Conservation (phyloP, 2,113 vertebrate species). For the Tauraco erythrolophus region DNA sequence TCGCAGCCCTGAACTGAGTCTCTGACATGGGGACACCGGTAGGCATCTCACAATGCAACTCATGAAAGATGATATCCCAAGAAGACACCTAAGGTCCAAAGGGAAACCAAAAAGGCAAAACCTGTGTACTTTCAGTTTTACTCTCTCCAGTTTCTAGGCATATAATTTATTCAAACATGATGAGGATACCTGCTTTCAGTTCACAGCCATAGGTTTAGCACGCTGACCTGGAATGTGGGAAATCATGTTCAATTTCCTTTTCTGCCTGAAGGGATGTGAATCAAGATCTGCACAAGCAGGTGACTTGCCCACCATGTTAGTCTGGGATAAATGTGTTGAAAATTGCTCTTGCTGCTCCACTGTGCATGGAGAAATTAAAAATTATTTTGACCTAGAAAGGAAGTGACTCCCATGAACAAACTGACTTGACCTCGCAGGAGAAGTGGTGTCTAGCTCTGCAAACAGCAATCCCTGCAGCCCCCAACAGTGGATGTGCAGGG, state of each 20-base stretch:
- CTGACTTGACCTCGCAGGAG: neutral
- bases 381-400: neutral
- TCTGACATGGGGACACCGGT: neutral
- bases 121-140: neutral
- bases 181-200: neutral
- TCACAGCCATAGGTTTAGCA: neutral
- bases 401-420: neutral
- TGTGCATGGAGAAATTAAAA: neutral
- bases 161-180: neutral
- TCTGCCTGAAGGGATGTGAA: neutral
- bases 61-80: neutral
- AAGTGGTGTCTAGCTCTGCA: neutral
- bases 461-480: neutral
- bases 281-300: neutral
- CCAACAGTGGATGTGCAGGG: accelerated
- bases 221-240: neutral
- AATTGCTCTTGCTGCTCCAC: neutral
- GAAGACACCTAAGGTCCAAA: neutral
- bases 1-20: neutral
- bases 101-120: neutral
- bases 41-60: neutral
- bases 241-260: neutral
- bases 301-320: neutral
- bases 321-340: neutral
- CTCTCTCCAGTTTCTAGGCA: neutral